Conservation (phyloP, 2,888 invertebrate species). For the Leptarthrus brevirostris region DNA sequence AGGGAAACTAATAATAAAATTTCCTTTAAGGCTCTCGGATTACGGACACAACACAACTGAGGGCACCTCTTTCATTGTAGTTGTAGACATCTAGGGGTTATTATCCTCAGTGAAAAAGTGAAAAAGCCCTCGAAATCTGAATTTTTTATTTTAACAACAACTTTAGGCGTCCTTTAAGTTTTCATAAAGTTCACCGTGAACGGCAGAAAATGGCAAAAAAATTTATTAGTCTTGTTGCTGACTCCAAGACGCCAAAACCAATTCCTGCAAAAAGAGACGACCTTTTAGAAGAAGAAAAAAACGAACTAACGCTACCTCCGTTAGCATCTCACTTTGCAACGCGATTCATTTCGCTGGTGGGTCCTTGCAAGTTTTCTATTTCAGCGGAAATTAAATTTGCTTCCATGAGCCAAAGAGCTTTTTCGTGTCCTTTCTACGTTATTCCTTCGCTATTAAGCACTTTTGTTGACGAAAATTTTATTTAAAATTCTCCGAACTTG, state of each 20-base stretch:
- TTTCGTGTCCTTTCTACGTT: background rate
- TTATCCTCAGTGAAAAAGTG: background rate
- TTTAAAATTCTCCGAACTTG: background rate
- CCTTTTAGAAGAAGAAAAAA: background rate
- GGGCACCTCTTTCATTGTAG: background rate
- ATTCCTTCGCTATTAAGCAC: background rate
- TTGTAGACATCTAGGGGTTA: background rate
- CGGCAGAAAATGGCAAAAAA: background rate
- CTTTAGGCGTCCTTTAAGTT: background rate
- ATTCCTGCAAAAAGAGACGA: background rate
- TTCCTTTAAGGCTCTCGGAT: background rate
- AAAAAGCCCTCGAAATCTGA: background rate
- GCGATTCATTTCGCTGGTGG: background rate
- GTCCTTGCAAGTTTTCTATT: background rate
- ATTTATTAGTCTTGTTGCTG: background rate
- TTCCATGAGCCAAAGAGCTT: background rate
- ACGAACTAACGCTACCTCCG: background rate
- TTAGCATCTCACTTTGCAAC: background rate
- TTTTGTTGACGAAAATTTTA: constrained; percentile 9
- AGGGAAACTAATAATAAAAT: background rate
- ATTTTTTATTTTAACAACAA: background rate
- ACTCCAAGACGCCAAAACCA: background rate
- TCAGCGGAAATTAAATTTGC: background rate
- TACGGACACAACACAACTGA: background rate
- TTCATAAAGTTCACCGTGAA: background rate